A percentile compares a stretch with the other conserved stretches of the same genome.
Conservation (phyloP, 92 coral and sea anemone species). For the Montipora capitata region DNA sequence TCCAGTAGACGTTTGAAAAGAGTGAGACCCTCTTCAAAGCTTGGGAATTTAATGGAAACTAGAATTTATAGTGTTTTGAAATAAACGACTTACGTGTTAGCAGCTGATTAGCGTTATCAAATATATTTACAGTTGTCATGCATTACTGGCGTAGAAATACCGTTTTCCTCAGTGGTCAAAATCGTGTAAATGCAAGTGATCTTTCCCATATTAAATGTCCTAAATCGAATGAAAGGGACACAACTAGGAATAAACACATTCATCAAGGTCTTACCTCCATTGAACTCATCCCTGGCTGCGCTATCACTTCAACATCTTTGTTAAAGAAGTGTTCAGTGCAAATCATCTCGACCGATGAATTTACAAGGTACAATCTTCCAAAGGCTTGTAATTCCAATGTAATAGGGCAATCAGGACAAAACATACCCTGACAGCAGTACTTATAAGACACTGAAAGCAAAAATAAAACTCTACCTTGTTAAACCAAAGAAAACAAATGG, state of each 20-base stretch:
- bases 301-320: conserved; percentile 41
- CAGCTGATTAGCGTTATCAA: no score
- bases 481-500: neutral
- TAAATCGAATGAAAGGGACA: no score
- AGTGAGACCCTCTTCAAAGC: no score
- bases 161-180: no score
- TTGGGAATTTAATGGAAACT: no score
- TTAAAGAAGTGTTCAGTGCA: conserved; percentile 55
- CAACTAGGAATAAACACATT: neutral
- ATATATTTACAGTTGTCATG: no score
- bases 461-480: neutral
- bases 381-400: conserved; percentile 46
- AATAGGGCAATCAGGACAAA: conserved; percentile 78
- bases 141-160: no score
- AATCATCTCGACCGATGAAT: conserved; percentile 39
- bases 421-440: conserved; percentile 77
- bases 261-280: conserved; percentile 56
- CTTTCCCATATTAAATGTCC: no score
- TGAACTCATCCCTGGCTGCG: conserved; percentile 73
- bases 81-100: no score
- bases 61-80: no score
- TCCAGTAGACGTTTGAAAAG: no score
- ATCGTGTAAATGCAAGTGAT: no score
- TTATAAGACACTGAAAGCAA: conserved; percentile 69
- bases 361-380: conserved; percentile 36